Evolutionary conservation across 2,888 invertebrate species (phyloP).

Genomic region (Catocala nupta): DNA sequence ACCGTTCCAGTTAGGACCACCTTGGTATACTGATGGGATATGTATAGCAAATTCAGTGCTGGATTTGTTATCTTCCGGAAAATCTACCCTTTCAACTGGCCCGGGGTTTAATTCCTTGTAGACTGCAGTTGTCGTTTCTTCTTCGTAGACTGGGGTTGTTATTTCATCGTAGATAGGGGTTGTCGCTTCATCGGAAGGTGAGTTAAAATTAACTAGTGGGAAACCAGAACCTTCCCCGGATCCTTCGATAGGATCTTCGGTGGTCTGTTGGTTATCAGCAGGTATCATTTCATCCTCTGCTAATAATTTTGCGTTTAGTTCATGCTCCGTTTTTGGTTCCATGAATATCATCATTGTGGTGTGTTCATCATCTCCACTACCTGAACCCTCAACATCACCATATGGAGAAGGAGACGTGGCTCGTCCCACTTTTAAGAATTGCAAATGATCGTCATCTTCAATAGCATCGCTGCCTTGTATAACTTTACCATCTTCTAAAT

Average conservation of each 20-base stretch:
- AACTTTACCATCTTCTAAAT: slow-evolving; percentile 79
- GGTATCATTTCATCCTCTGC: slow-evolving; percentile 65
- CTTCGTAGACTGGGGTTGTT: slow-evolving; percentile 58
- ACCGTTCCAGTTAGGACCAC: slow-evolving; percentile 70
- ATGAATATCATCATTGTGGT: slow-evolving; percentile 74
- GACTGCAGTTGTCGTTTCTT: slow-evolving; percentile 59
- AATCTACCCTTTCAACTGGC: slow-evolving; percentile 58
- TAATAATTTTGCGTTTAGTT: slow-evolving; percentile 54
- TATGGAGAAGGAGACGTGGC: slow-evolving; percentile 58
- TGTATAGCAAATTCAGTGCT: slow-evolving; percentile 76
- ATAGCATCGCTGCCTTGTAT: slow-evolving; percentile 63
- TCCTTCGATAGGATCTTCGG: slow-evolving; percentile 73
- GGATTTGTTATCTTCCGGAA: slow-evolving; percentile 59
- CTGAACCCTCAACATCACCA: slow-evolving; percentile 69
- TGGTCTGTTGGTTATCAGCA: slow-evolving; percentile 61
- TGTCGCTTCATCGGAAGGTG: slow-evolving; percentile 57
- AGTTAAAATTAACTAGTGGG: slow-evolving; percentile 8
- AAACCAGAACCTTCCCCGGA: slow-evolving; percentile 80
- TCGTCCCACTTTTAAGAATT: slow-evolving; percentile 74
- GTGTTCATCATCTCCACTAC: slow-evolving; percentile 77
- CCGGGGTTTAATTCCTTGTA: slow-evolving; percentile 51
- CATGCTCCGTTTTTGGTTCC: slow-evolving; percentile 56
- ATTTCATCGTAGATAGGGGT: neutral
- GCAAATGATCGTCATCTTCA: slow-evolving; percentile 77
- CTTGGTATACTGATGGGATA: slow-evolving; percentile 68